Conservation (phyloP, 2,888 invertebrate species). For the Trissolcus brochymenae region DNA sequence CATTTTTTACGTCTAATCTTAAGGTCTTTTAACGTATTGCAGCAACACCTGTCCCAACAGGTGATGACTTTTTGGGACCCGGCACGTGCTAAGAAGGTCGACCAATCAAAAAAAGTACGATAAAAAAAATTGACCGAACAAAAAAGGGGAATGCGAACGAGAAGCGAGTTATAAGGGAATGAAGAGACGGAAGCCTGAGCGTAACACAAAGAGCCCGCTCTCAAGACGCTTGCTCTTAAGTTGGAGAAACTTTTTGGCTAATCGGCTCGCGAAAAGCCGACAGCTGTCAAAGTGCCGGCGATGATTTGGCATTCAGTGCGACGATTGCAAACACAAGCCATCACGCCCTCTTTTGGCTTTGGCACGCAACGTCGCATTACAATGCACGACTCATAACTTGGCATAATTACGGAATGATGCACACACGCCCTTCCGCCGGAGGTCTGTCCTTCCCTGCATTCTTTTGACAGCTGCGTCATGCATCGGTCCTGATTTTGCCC, state of each 20-base stretch:
- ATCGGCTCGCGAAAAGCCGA: conserved; percentile 17
- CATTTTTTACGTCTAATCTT: conserved; percentile 42
- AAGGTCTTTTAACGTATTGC: conserved; percentile 60
- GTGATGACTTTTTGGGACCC: conserved; percentile 62
- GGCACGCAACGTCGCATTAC: conserved; percentile 44
- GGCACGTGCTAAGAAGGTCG: conserved; percentile 59
- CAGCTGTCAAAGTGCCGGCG: conserved; percentile 40
- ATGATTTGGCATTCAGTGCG: conserved; percentile 50
- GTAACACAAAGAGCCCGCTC: conserved; percentile 39
- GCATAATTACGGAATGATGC: conserved; percentile 45
- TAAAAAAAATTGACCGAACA: background rate
- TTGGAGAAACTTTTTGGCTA: conserved; percentile 4
- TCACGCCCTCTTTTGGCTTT: conserved; percentile 39
- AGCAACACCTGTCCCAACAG: conserved; percentile 70
- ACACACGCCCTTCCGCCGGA: conserved; percentile 57
- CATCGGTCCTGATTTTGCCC: background rate
- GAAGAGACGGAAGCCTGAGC: conserved; percentile 2
- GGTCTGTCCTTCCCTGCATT: conserved; percentile 34
- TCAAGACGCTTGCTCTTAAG: conserved; percentile 42
- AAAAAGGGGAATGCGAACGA: background rate
- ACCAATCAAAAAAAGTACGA: conserved; percentile 2
- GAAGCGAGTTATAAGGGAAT: background rate
- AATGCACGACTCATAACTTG: conserved; percentile 44
- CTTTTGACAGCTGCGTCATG: conserved; percentile 11
- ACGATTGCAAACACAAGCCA: conserved; percentile 24